Percentiles rank a stretch among this genome's conserved stretches.
Evolutionary conservation across 2,888 invertebrate genomes (phyloP).

Genomic region (Tetramorium bicarinatum): DNA sequence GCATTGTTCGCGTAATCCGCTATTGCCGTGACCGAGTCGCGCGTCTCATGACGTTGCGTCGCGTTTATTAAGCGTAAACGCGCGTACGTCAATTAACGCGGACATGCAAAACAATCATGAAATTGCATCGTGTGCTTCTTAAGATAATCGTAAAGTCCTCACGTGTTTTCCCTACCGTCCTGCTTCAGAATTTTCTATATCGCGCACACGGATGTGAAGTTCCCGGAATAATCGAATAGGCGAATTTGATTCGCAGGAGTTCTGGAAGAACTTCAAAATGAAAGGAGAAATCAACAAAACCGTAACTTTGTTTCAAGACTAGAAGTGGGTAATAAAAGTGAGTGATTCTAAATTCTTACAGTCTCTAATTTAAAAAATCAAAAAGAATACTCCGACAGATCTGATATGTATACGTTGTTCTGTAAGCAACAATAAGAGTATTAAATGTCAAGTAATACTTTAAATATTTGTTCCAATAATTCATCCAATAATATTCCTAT

Average conservation of each 20-base stretch:
- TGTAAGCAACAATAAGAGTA: neutral
- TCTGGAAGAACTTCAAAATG: neutral
- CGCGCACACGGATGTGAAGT: neutral
- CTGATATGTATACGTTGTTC: neutral
- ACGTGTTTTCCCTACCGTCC: neutral
- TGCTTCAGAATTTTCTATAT: neutral
- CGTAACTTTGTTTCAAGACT: neutral
- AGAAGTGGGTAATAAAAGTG: neutral
- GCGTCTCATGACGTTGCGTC: neutral
- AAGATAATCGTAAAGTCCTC: conserved; percentile 1
- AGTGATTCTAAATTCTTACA: neutral
- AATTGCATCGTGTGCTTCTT: conserved; percentile 16
- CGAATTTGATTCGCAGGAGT: neutral
- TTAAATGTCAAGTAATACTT: neutral
- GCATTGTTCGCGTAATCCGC: neutral
- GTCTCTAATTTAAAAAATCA: neutral
- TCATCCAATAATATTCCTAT: neutral
- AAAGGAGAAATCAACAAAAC: neutral
- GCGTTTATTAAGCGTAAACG: neutral
- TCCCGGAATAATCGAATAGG: neutral
- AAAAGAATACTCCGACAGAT: neutral
- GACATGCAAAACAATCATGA: conserved; percentile 15
- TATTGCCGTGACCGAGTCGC: neutral
- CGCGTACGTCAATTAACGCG: neutral
- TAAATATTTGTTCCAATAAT: neutral